These are phyloP conservation scores for Dufourea novaeangliae DNA, from an alignment of 1,140 invertebrate species.

Conservation along the genomic window DNA sequence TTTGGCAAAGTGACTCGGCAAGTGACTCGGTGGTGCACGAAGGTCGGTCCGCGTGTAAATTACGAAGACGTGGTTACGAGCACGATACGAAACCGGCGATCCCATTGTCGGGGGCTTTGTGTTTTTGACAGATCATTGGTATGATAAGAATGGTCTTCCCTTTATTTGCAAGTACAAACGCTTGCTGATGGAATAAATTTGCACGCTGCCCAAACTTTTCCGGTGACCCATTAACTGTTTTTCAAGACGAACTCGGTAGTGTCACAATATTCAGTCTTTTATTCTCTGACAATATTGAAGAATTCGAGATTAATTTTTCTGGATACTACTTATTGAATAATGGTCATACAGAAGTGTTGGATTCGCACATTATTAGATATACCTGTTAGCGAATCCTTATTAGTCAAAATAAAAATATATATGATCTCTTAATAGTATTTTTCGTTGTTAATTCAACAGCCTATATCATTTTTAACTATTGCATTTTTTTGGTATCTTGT, in stretches of 20 bases:
- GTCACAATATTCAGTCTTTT: too few relatives aligned
- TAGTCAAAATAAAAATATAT: too few relatives aligned
- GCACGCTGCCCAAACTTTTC: neutral
- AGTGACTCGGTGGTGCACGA: conserved; percentile 4
- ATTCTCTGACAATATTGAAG: too few relatives aligned
- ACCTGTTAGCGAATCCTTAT: too few relatives aligned
- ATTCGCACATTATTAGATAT: too few relatives aligned
- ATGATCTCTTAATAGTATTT: too few relatives aligned
- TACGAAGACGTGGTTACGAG: conserved; percentile 17
- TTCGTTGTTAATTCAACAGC: too few relatives aligned
- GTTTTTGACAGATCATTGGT: conserved; percentile 40
- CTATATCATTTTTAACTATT: too few relatives aligned
- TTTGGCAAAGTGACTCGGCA: conserved; percentile 28
- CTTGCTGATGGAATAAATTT: neutral
- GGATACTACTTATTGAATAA: too few relatives aligned
- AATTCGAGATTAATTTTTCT: too few relatives aligned
- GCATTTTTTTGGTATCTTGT: too few relatives aligned
- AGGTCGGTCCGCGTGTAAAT: conserved; percentile 47
- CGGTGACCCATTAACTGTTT: neutral
- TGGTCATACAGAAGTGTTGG: too few relatives aligned
- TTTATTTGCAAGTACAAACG: conserved; percentile 15
- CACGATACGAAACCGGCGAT: neutral
- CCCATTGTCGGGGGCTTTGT: neutral
- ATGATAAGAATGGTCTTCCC: conserved; percentile 12
- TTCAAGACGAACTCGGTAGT: neutral